Evolutionary conservation across 2,888 invertebrate genomes (phyloP).

Genomic region (Pachydiplax longipennis): DNA sequence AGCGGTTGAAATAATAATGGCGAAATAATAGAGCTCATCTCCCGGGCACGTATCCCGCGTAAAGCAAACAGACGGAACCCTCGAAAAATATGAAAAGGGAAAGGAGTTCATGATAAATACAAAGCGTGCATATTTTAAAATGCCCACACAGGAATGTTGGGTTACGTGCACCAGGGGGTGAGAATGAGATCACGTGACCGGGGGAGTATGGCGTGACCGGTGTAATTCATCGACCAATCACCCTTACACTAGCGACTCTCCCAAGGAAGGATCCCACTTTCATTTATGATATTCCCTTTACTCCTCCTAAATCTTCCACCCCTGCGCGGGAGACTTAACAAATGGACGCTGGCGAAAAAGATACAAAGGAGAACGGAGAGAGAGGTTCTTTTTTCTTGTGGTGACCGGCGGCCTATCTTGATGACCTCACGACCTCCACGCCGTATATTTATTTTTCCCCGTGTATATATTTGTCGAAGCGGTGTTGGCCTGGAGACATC

Average conservation of each 20-base stretch:
- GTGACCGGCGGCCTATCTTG: background rate
- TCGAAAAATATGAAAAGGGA: background rate
- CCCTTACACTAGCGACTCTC: background rate
- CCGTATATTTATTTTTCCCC: background rate
- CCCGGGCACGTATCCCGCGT: background rate
- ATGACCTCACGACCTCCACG: background rate
- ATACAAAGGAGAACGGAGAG: background rate
- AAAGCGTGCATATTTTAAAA: background rate
- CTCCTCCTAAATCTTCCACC: background rate
- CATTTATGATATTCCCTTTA: background rate
- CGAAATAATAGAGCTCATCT: background rate
- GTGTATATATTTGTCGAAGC: background rate
- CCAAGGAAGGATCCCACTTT: background rate
- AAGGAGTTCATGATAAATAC: background rate
- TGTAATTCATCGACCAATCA: conserved; percentile 31
- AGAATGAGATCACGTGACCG: conserved; percentile 9
- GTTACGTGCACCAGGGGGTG: background rate
- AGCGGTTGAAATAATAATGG: background rate
- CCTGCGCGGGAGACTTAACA: background rate
- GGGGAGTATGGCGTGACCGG: conserved; percentile 14
- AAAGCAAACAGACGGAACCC: background rate
- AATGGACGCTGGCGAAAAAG: background rate
- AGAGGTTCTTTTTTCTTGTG: background rate
- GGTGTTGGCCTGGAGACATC: background rate
- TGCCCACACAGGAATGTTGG: background rate